Evolutionary conservation across 1,140 invertebrate species (phyloP), one percentile per base, ranked within the genome.

Genomic region (Pristionchus pacificus): DNA sequence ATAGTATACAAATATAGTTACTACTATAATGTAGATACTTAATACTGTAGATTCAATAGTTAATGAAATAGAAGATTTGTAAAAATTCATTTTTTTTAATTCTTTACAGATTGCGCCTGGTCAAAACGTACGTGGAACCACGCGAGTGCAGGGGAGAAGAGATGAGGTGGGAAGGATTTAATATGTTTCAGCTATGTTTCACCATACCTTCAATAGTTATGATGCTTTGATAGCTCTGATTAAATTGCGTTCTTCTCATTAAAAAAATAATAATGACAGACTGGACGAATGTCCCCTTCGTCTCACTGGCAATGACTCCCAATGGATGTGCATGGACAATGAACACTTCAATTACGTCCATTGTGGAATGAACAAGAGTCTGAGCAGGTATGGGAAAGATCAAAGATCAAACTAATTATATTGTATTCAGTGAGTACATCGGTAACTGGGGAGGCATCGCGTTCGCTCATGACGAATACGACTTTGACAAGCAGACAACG

Each of bases 401-500:
- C 31, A 13, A 64, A 66, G 2, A 13, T 6, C 28, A n/a, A 3
- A n/a, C 38, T 27, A n/a, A 24, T 14, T 24, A 13, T 25, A 88
- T 89, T 15, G 83, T 87, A 2, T 86, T 86, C 14, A 70, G 78
- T 25, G 74, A 85, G 0, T 77, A 77, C 15, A 85, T 89, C 58
- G 88, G 92, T 60, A 95, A 97, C 84, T 99, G 96, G 95, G 96
- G 95, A 59, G 96, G 95, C 30, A 90, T 98, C 70, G 85, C 95
- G 60, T 95, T 98, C 85, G 89, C 93, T 6, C 89, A 91, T 81
- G 88, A 90, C 27, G 89, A 91, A 78, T 95, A 96, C 83, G 95
- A 98, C 83, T 90, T 77, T 19, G 61, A 58, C 29, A 61, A 69
- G 28, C 70, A 49, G 25, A 14, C n/a, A 25, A 58, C 28, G 2